phyloP scores from a whole-genome alignment of 1,140 invertebrate genomes.

The Pantala flavescens region DNA sequence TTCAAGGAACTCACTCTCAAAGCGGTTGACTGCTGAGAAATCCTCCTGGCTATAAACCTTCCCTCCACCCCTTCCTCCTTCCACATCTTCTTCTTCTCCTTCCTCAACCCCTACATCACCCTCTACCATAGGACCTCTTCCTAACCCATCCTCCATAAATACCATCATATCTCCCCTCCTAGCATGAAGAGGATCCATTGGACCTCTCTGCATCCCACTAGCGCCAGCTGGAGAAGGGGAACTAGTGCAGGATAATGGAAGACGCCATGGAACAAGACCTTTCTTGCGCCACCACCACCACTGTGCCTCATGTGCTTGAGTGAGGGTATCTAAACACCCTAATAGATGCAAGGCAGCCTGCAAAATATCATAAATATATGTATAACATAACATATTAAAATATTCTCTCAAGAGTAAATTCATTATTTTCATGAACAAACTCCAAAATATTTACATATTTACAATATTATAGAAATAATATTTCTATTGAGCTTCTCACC shows the following conservation, averaged over 20 bases:
- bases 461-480: too few relatives aligned
- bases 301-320: slow-evolving; percentile 55
- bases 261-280: not conserved
- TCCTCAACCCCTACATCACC: slow-evolving; percentile 18
- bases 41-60: slow-evolving; percentile 61
- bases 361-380: not conserved
- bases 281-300: slow-evolving; percentile 23
- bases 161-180: slow-evolving; percentile 3
- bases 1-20: slow-evolving; percentile 57
- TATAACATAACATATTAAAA: not conserved
- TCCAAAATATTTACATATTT: too few relatives aligned
- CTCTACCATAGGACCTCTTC: not conserved
- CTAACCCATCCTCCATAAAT: not conserved
- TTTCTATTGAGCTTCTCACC: too few relatives aligned
- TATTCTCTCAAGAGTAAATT: not conserved
- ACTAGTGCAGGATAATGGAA: not conserved
- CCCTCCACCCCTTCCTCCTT: slow-evolving; percentile 16
- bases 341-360: slow-evolving; percentile 76
- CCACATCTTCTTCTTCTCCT: slow-evolving; percentile 22
- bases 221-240: not conserved
- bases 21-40: slow-evolving; percentile 75
- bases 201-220: not conserved
- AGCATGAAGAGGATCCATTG: slow-evolving; percentile 19
- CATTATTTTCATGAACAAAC: too few relatives aligned
- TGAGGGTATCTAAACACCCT: slow-evolving; percentile 80